Base-by-base conservation (phyloP, 2,113 vertebrate species). In the Gasterosteus nipponicus region DNA sequence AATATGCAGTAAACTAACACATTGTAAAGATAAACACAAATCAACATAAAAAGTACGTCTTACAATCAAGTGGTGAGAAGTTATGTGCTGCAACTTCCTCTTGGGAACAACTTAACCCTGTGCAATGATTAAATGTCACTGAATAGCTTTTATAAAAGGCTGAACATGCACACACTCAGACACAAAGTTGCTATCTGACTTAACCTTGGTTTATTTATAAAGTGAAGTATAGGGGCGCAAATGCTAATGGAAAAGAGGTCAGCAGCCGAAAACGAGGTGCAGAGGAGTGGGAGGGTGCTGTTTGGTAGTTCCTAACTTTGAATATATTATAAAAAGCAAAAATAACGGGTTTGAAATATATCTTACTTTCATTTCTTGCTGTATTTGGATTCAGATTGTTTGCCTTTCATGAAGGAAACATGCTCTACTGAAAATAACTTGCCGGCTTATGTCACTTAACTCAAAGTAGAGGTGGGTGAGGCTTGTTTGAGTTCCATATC, bases 391-490 rank as follows among this genome's bases (percentile, higher is more conserved):
- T 16, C 53, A 80, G 19, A 49, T 69, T 12, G 41, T 22, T 10
- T 33, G 35, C 3, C 35, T 77, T 82, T 76, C 73, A 77, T 51
- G 49, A 73, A 46, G 47, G 75, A 75, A 69, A 71, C 49, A 67
- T 39, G 54, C 39, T 56, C n/a, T 1, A 35, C 44, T 83, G n/a
- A 66, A 83, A 86, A 80, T 80, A 80, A 74, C 80, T 44, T 49
- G 49, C 68, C 65, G 64, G n/a, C 16, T 79, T 66, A 58, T 74
- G 47, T 67, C 35, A 46, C 56, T 49, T 49, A 70, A 77, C 54
- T 70, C 68, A 69, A 66, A 77, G 49, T 51, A 75, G 26, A 72
- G 46, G 68, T 31, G 68, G 75, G 70, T 38, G 57, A 76, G 10
- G 35, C 60, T 77, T 69, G 69, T 80, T 73, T 80, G 58, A 65